Conservation (phyloP, 2,888 invertebrate genomes). For the Drosophila suboccidentalis region DNA sequence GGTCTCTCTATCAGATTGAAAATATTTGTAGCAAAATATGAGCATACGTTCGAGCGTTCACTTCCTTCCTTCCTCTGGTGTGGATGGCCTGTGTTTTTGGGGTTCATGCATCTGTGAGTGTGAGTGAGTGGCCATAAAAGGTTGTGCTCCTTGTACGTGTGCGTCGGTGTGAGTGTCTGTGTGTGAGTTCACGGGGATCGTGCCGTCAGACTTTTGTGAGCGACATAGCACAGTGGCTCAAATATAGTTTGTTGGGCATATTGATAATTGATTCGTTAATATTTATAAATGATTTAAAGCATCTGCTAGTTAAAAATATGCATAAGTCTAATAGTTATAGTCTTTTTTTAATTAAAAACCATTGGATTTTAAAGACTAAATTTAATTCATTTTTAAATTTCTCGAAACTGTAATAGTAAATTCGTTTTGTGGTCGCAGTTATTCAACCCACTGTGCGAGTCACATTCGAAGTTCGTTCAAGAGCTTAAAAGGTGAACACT, state of each 20-base stretch:
- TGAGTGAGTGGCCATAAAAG: slow-evolving; percentile 60
- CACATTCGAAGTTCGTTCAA: slow-evolving; percentile 41
- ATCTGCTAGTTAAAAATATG: neutral
- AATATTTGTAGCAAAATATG: slow-evolving; percentile 70
- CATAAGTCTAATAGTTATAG: too few species aligned
- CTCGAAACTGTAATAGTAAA: neutral
- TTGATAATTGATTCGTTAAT: neutral
- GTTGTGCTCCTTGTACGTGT: slow-evolving; percentile 45
- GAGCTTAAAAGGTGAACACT: slow-evolving; percentile 69
- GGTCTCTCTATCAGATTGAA: slow-evolving; percentile 25
- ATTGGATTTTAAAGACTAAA: neutral
- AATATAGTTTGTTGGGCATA: neutral
- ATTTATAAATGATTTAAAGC: neutral
- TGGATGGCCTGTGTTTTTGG: slow-evolving; percentile 42
- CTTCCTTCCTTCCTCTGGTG: slow-evolving; percentile 62
- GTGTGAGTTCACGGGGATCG: slow-evolving; percentile 71
- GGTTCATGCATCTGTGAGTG: slow-evolving; percentile 47
- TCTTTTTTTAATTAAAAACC: neutral
- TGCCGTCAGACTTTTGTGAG: slow-evolving; percentile 58
- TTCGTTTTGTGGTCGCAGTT: neutral
- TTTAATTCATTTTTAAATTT: neutral
- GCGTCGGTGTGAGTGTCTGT: slow-evolving; percentile 41
- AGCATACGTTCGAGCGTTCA: slow-evolving; percentile 75
- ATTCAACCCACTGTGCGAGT: slow-evolving; percentile 44
- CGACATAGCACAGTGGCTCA: slow-evolving; percentile 69